Evolutionary conservation across 2,888 invertebrate species (phyloP).

Genomic region (Leucophenga montana): DNA sequence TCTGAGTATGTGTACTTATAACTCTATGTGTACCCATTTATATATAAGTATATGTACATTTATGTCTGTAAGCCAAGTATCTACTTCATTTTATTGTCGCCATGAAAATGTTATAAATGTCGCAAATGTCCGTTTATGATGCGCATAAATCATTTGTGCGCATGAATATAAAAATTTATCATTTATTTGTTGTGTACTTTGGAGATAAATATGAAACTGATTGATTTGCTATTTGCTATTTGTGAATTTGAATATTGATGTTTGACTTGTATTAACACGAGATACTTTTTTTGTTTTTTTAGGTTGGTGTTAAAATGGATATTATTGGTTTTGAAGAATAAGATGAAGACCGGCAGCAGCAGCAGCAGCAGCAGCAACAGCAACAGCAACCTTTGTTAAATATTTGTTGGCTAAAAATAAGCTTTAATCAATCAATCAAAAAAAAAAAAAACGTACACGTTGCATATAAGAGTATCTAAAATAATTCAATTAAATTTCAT

Average conservation of each 20-base stretch:
- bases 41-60: neutral
- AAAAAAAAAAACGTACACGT: too few relatives aligned
- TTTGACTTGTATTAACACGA: too few relatives aligned
- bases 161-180: constrained; percentile 12
- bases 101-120: constrained; percentile 21
- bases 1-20: too few relatives aligned
- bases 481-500: neutral
- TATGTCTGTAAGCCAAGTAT: neutral
- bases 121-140: constrained; percentile 16
- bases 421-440: too few relatives aligned
- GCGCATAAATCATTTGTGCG: constrained; percentile 12
- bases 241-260: too few relatives aligned
- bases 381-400: too few relatives aligned
- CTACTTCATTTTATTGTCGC: constrained; percentile 16
- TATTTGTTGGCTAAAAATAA: too few relatives aligned
- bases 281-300: too few relatives aligned
- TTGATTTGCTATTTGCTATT: neutral
- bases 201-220: neutral
- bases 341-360: too few relatives aligned
- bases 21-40: neutral
- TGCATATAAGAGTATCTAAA: too few relatives aligned
- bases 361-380: too few relatives aligned
- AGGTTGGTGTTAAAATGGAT: neutral
- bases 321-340: neutral
- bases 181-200: neutral